Evolutionary conservation across 2,113 vertebrate species (phyloP).

Genomic region (Oxygymnocypris stewartii): DNA sequence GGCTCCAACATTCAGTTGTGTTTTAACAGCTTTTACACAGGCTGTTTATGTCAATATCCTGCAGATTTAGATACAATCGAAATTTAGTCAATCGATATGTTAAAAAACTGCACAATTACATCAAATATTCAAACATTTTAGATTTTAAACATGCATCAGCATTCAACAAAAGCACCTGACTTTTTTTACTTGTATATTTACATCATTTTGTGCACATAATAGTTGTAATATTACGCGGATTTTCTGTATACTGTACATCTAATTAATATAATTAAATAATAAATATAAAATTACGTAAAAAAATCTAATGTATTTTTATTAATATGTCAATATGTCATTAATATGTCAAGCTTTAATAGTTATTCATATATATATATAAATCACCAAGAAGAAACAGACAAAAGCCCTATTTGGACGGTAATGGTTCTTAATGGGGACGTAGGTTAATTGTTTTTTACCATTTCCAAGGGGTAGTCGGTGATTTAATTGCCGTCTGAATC

Average conservation of each 20-base stretch:
- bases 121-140: background rate
- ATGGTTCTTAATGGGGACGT: no score
- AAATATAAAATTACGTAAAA: no score
- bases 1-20: background rate
- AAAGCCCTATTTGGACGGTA: background rate
- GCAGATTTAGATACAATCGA: background rate
- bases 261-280: no score
- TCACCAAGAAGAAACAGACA: background rate
- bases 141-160: background rate
- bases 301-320: no score
- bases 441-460: no score
- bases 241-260: background rate
- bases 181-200: background rate
- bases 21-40: background rate
- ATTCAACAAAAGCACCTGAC: background rate
- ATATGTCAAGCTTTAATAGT: background rate
- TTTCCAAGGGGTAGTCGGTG: no score
- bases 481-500: no score
- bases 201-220: background rate
- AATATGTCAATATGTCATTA: no score
- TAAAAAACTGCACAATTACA: background rate
- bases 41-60: background rate
- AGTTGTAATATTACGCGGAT: background rate
- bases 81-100: background rate
- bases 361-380: background rate